Evolutionary conservation across 2,113 vertebrate species (phyloP).

Genomic region (Connochaetes taurinus): DNA sequence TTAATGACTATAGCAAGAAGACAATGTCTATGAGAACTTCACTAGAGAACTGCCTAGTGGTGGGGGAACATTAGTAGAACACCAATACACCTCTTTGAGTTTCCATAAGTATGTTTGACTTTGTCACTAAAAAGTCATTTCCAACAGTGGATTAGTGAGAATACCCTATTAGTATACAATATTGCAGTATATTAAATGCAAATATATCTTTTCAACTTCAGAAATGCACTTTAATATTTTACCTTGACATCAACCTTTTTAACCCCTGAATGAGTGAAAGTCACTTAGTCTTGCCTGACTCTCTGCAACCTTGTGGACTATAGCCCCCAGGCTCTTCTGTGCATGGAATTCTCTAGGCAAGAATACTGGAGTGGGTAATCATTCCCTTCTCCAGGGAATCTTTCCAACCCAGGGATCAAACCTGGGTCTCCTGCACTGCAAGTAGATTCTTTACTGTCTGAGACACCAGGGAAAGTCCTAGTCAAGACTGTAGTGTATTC

Average conservation of each 20-base stretch:
- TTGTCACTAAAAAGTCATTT: not conserved
- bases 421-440: not conserved
- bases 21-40: not conserved
- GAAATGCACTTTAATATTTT: not conserved
- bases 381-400: not conserved
- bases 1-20: not conserved
- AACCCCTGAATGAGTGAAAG: not conserved
- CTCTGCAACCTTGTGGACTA: not conserved
- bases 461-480: not conserved
- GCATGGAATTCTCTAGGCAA: not conserved
- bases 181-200: not conserved
- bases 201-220: not conserved
- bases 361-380: not conserved
- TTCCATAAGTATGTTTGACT: not conserved
- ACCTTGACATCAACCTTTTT: not conserved
- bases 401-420: not conserved
- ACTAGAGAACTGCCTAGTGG: not conserved
- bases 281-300: not conserved
- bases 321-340: not conserved
- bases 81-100: not conserved
- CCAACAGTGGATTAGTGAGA: not conserved
- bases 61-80: not conserved
- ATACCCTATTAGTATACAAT: not conserved
- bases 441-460: not conserved
- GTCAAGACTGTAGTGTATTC: not conserved